These are phyloP conservation scores for Stratiomys singularior DNA, from an alignment of 2,888 invertebrate genomes.

Conservation along the genomic window DNA sequence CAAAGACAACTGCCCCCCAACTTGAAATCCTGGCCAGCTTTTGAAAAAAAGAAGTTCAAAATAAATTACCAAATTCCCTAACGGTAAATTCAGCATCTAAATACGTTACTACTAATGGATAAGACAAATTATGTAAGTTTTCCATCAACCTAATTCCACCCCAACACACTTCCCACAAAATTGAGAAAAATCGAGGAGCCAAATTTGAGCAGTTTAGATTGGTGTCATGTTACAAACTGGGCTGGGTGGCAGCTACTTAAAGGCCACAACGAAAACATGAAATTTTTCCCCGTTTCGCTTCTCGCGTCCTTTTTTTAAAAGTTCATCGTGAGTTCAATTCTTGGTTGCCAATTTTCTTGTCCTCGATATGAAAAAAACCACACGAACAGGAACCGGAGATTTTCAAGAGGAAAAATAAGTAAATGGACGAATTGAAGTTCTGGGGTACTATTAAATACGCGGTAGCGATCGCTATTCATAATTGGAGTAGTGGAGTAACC, in stretches of 20 bases:
- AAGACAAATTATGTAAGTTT: background rate
- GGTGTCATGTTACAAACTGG: conserved; percentile 63
- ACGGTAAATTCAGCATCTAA: conserved; percentile 15
- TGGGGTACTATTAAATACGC: too few species aligned
- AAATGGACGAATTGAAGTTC: conserved; percentile 42
- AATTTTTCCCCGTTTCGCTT: conserved; percentile 4
- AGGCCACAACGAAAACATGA: conserved; percentile 10
- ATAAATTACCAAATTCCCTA: conserved; percentile 22
- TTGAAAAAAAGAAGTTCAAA: background rate
- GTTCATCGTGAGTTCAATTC: conserved; percentile 36
- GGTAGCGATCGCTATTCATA: too few species aligned
- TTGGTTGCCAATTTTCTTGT: conserved; percentile 19
- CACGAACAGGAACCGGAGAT: conserved; percentile 1
- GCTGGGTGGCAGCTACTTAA: conserved; percentile 45
- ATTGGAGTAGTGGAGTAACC: too few species aligned
- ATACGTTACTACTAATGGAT: conserved; percentile 19
- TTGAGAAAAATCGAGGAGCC: conserved; percentile 42
- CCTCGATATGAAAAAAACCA: conserved; percentile 21
- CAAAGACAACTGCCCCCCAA: too few species aligned
- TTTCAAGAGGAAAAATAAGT: conserved; percentile 22
- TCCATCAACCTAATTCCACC: background rate
- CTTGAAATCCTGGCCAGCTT: too few species aligned
- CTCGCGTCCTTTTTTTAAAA: background rate
- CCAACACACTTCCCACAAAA: conserved; percentile 25
- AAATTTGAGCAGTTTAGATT: conserved; percentile 52